Conservation (phyloP, 2,113 vertebrate species). For the Candoia aspera region DNA sequence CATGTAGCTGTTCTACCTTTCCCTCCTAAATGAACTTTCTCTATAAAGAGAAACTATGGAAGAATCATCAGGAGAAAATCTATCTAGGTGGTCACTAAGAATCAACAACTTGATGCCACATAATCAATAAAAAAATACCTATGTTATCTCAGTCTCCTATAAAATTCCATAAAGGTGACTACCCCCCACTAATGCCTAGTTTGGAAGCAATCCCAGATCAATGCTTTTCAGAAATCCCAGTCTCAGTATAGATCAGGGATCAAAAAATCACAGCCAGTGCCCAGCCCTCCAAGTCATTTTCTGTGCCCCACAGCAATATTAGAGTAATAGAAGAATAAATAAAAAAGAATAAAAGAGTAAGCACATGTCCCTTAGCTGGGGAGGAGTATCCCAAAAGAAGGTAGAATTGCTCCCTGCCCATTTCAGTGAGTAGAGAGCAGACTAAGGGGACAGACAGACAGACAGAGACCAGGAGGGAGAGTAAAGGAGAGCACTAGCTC, state of each 20-base stretch:
- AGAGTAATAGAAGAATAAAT: not conserved
- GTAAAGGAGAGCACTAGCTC: not conserved
- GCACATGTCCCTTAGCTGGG: not conserved
- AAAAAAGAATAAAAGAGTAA: not conserved
- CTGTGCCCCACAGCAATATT: not conserved
- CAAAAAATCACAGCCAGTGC: not conserved
- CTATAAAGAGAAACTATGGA: no score
- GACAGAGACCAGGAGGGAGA: not conserved
- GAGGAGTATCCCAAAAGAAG: not conserved
- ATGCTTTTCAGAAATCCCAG: not conserved
- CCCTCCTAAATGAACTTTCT: no score
- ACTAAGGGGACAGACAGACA: not conserved
- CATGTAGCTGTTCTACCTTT: not conserved
- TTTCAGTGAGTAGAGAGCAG: no score
- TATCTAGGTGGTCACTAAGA: no score
- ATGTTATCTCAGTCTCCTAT: no score
- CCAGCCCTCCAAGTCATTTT: not conserved
- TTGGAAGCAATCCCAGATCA: not conserved
- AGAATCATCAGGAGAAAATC: no score
- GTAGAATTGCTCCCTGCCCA: not conserved
- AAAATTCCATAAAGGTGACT: no score
- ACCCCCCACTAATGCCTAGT: not conserved
- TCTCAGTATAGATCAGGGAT: not conserved
- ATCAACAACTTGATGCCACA: no score
- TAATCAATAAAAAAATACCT: no score